Conservation (phyloP, 2,113 vertebrate species). For the Equus przewalskii region DNA sequence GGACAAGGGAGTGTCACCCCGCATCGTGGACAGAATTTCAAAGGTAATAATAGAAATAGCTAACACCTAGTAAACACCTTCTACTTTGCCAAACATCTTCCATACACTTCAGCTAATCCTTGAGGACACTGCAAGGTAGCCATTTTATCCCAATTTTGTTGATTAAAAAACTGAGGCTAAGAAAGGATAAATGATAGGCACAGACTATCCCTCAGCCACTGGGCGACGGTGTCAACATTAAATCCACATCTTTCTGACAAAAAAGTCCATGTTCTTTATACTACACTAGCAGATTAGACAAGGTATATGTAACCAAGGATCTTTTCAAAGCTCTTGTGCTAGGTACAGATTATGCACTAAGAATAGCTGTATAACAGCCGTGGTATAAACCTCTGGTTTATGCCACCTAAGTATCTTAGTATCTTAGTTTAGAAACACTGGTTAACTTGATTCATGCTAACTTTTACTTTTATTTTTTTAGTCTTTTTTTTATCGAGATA, state of each 20-base stretch:
- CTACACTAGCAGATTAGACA: not conserved
- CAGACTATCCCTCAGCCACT: not conserved
- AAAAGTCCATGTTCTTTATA: not conserved
- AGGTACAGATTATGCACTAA: not conserved
- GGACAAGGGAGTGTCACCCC: not conserved
- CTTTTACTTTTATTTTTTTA: constrained; percentile 51
- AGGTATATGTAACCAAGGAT: not conserved
- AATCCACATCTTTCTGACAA: not conserved
- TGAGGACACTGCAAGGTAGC: not conserved
- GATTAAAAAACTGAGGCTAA: not conserved
- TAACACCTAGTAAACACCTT: not conserved
- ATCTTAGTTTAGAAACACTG: not conserved
- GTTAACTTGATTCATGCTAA: not conserved
- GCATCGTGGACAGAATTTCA: not conserved
- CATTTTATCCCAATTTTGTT: not conserved
- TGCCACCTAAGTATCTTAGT: not conserved
- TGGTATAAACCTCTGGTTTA: not conserved
- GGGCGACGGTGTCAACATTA: not conserved
- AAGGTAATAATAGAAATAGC: not conserved
- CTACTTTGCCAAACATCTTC: not conserved
- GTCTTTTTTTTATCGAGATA: not conserved
- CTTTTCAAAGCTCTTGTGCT: constrained; percentile 35
- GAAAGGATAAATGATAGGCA: not conserved
- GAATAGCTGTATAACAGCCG: not conserved
- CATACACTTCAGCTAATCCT: not conserved